Base-by-base conservation (phyloP, 2,797 vertebrate species). In the Acomys russatus region DNA sequence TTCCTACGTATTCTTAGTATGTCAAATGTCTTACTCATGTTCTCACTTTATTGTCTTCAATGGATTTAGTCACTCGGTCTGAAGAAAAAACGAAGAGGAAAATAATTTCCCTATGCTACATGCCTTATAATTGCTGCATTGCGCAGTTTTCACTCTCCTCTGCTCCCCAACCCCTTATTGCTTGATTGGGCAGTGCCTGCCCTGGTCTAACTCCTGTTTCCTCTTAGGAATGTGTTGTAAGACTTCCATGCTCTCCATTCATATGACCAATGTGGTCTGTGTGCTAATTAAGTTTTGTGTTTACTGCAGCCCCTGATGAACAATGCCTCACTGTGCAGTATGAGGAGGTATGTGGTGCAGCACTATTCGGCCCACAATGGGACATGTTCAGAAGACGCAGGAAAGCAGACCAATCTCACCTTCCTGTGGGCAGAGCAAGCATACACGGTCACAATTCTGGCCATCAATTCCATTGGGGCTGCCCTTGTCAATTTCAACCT, bases 401-500 rank as follows among this genome's bases (percentile, higher is more conserved):
- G 98, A 68, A 96, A 97, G 83, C 97, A 95, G 35, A 99, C 99
- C 20, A 98, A 97, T 44, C 99, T 98, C 97, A 99, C 98, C 1
- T 99, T 99, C 66, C 97, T 98, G 0, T 99, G 99, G 99, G 97
- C 97, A 33, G 98, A 98, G 38, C 98, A 98, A 66, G 95, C 90
- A 0, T 99, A 99, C 30, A 99, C 98, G 0, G 25, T 99, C 83
- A 99, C 99, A 0, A 95, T 99, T 71, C 88, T 99, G n/a, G 99
- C 99, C 56, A 91, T 98, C 98, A 99, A 99, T 79, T 99, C 98
- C n/a, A 4, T 99, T 61, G 99, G 99, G 4, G 96, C 97, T 93
- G n/a, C 99, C 3, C 73, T 90, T 20, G 18, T 97, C 97, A 99
- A 98, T 98, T n/a, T 98, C 35, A 98, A 99, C 97, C 99, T 99